A percentile compares a stretch with the other conserved stretches of the same genome.
These are phyloP conservation scores for Sarcophaga bullata DNA, from an alignment of 1,140 invertebrate species.

Conservation along the genomic window DNA sequence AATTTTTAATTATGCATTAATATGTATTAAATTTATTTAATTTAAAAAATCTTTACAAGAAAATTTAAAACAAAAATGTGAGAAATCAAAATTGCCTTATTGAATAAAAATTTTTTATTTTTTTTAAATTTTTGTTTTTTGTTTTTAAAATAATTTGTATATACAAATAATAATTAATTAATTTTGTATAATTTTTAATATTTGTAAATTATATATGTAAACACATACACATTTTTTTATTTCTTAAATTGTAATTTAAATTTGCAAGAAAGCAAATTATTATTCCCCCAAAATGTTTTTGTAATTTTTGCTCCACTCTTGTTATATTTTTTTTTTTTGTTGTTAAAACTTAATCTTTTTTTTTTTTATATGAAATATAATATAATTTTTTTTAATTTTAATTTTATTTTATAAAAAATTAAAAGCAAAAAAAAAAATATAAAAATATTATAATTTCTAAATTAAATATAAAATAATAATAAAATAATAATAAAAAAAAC, in stretches of 20 bases:
- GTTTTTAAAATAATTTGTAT: conserved; percentile 4
- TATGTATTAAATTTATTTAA: no score
- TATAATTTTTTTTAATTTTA: conserved; percentile 16
- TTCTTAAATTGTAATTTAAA: no score
- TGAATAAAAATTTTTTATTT: background rate
- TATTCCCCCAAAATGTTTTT: background rate
- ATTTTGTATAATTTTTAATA: no score
- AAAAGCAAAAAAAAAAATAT: conserved; percentile 12
- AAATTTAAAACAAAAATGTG: no score
- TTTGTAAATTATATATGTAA: no score
- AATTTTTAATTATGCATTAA: background rate
- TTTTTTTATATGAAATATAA: background rate
- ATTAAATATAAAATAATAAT: no score
- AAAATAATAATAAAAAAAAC: no score
- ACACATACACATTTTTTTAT: no score
- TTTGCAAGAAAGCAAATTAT: no score
- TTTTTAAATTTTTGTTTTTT: background rate
- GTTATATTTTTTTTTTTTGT: background rate
- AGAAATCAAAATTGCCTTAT: no score
- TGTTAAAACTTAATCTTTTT: conserved; percentile 6
- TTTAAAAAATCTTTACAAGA: no score
- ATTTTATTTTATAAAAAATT: background rate
- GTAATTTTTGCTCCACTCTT: background rate
- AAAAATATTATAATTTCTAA: background rate
- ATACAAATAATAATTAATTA: background rate